Conservation (phyloP, 2,888 invertebrate genomes). For the Ditula angustiorana region DNA sequence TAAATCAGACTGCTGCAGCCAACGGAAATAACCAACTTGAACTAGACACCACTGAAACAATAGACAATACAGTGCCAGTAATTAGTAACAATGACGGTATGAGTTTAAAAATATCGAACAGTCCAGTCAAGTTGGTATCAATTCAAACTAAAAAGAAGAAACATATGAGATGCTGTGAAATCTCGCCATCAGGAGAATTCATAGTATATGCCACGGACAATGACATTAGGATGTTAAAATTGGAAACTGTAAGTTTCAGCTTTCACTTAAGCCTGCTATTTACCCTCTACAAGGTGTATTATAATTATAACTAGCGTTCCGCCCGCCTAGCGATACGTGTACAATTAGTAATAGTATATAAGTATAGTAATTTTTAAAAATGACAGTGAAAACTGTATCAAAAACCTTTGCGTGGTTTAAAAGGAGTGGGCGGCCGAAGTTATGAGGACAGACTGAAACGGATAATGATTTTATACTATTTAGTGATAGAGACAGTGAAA, state of each 20-base stretch:
- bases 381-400: too few species aligned
- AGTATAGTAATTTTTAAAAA: too few species aligned
- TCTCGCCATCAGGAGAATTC: constrained; percentile 90
- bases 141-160: constrained; percentile 88
- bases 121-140: constrained; percentile 89
- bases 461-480: too few species aligned
- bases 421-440: too few species aligned
- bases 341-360: too few species aligned
- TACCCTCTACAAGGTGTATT: too few species aligned
- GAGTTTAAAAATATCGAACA: constrained; percentile 72
- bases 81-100: constrained; percentile 53
- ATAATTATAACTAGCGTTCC: too few species aligned
- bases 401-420: too few species aligned
- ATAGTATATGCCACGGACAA: constrained; percentile 91
- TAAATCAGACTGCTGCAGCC: constrained; percentile 47
- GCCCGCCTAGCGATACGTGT: too few species aligned
- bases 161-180: constrained; percentile 88
- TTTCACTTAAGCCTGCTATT: too few species aligned
- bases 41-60: constrained; percentile 63
- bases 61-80: constrained; percentile 53
- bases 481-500: too few species aligned
- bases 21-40: constrained; percentile 56
- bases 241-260: constrained; percentile 84
- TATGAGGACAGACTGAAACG: too few species aligned
- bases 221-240: constrained; percentile 88